phyloP scores from a whole-genome alignment of 2,113 vertebrate genomes.

The Perca schrenkii region DNA sequence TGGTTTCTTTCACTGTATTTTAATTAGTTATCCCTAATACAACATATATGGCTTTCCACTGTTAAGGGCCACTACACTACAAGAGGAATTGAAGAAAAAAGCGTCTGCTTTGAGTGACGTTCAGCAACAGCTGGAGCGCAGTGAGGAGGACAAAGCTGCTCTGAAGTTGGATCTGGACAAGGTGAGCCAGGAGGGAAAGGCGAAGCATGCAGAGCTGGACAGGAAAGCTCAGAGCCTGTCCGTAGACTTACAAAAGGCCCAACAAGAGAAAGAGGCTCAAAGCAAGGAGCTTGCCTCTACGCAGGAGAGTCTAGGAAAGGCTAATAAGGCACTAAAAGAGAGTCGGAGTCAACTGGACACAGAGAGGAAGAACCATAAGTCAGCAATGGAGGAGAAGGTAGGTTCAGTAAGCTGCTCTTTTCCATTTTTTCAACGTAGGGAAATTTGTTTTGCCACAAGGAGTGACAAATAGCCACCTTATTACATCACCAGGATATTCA shows the following conservation, averaged over 20 bases:
- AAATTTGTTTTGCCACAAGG: not conserved
- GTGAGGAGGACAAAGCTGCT: constrained; percentile 83
- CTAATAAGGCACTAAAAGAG: constrained; percentile 87
- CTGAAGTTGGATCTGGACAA: constrained; percentile 88
- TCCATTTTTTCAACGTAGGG: not conserved
- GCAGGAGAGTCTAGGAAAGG: constrained; percentile 87
- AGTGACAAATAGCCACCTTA: not conserved
- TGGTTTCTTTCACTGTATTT: not conserved
- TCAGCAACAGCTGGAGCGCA: constrained; percentile 84
- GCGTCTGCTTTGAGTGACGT: constrained; percentile 83
- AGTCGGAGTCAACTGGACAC: constrained; percentile 87
- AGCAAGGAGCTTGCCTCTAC: constrained; percentile 86
- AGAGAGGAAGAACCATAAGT: constrained; percentile 89
- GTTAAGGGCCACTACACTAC: constrained; percentile 84
- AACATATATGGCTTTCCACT: not conserved
- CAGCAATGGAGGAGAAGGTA: constrained; percentile 89
- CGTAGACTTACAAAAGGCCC: constrained; percentile 85
- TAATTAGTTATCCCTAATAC: not conserved
- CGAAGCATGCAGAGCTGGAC: constrained; percentile 84
- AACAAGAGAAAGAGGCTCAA: constrained; percentile 86
- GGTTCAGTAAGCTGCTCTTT: constrained; percentile 55
- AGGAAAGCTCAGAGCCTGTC: constrained; percentile 82
- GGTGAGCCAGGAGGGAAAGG: constrained; percentile 84
- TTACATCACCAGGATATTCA: constrained; percentile 8
- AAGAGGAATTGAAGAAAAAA: constrained; percentile 90